phyloP scores from a whole-genome alignment of 2,888 invertebrate species.

The Drosophila falleni region DNA sequence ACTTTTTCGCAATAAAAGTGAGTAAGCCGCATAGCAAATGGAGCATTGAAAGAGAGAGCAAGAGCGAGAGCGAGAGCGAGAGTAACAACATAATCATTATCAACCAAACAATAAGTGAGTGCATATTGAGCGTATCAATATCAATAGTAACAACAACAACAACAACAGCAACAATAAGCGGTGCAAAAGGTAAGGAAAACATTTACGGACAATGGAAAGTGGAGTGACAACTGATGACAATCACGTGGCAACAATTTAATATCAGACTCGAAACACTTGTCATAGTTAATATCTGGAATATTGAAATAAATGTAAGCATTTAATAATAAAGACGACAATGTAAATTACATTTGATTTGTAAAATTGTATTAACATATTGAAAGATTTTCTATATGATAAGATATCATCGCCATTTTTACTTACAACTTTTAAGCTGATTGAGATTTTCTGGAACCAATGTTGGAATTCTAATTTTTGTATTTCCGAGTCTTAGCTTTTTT shows the following conservation, averaged over 20 bases:
- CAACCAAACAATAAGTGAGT: slow-evolving; percentile 44
- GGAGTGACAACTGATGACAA: slow-evolving; percentile 38
- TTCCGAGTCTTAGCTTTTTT: too few species aligned
- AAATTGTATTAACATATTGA: too few species aligned
- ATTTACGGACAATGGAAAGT: slow-evolving; percentile 27
- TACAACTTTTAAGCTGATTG: too few species aligned
- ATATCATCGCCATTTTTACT: too few species aligned
- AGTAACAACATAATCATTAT: slow-evolving; percentile 41
- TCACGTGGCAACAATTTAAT: slow-evolving; percentile 14
- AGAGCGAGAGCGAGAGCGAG: slow-evolving; percentile 22
- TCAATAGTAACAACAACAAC: slow-evolving; percentile 22
- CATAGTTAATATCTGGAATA: neutral
- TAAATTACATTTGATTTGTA: too few species aligned
- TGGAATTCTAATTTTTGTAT: too few species aligned
- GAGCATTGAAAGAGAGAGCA: slow-evolving; percentile 38
- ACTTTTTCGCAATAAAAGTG: slow-evolving; percentile 72
- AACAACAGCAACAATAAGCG: slow-evolving; percentile 20
- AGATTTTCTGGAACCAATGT: too few species aligned
- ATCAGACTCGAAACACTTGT: slow-evolving; percentile 12
- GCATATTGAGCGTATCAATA: slow-evolving; percentile 50
- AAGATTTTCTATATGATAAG: too few species aligned
- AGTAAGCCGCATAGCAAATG: slow-evolving; percentile 53
- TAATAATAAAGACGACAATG: too few species aligned
- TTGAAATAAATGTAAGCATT: neutral
- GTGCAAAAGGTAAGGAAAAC: slow-evolving; percentile 29